phyloP scores from a whole-genome alignment of 2,888 invertebrate genomes.

The Prosopocoilus inquinatus region DNA sequence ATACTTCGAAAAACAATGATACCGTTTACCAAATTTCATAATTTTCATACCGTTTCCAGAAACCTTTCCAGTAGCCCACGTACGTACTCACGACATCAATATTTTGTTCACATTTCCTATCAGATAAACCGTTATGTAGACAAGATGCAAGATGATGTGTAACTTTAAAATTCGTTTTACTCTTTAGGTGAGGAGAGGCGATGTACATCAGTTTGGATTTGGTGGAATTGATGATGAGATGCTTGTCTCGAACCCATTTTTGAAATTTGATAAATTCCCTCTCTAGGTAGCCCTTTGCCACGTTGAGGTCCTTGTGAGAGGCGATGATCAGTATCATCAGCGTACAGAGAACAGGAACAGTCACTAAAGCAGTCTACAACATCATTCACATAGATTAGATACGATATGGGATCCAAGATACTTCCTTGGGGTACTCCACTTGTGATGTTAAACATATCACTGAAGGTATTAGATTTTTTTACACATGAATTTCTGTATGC shows the following conservation, averaged over 20 bases:
- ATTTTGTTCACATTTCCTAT: too few relatives aligned
- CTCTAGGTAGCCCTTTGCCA: background rate
- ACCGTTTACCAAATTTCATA: too few relatives aligned
- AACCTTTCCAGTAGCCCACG: too few relatives aligned
- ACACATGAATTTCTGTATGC: background rate
- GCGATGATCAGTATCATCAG: too few relatives aligned
- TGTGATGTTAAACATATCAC: background rate
- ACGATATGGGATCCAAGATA: background rate
- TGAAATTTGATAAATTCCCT: background rate
- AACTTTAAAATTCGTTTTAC: too few relatives aligned
- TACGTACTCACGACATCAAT: too few relatives aligned
- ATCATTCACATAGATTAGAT: background rate
- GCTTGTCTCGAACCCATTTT: conserved; percentile 1
- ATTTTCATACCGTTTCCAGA: too few relatives aligned
- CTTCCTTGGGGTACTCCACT: conserved; percentile 2
- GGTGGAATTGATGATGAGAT: background rate
- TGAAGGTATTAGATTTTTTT: background rate
- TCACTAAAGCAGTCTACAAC: too few relatives aligned
- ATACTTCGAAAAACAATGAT: too few relatives aligned
- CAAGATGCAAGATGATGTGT: too few relatives aligned
- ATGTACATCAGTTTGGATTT: conserved; percentile 1
- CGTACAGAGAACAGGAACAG: too few relatives aligned
- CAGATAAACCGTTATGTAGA: too few relatives aligned
- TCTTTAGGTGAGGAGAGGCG: background rate
- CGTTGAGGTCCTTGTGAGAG: background rate